phyloP scores from a whole-genome alignment of 2,113 vertebrate genomes.

The Nycticorax nycticorax region DNA sequence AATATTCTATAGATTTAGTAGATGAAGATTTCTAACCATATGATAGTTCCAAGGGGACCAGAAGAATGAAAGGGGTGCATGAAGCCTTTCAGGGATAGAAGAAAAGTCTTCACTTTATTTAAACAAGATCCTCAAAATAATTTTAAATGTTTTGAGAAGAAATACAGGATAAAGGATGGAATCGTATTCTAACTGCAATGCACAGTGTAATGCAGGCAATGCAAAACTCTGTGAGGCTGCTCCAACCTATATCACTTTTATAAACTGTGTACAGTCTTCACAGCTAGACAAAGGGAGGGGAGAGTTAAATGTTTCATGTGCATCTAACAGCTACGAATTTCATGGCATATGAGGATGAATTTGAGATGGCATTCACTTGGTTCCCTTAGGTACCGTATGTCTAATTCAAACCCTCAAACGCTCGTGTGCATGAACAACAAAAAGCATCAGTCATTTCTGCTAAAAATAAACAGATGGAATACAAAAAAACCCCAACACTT shows the following conservation, averaged over 20 bases:
- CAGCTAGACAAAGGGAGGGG: background rate
- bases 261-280: background rate
- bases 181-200: background rate
- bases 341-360: background rate
- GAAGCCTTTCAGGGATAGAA: background rate
- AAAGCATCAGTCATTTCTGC: constrained; percentile 54
- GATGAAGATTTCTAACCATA: background rate
- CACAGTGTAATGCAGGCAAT: background rate
- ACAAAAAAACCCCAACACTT: constrained; percentile 2
- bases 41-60: background rate
- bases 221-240: background rate
- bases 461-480: constrained; percentile 12
- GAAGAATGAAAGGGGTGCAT: background rate
- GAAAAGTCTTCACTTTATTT: background rate
- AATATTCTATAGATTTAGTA: background rate
- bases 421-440: constrained; percentile 58
- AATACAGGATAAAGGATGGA: background rate
- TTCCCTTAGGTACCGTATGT: background rate
- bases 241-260: background rate
- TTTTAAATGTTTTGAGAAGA: background rate
- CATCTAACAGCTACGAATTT: background rate
- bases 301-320: background rate
- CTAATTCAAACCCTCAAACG: background rate
- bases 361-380: background rate
- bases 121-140: background rate